phyloP scores from a whole-genome alignment of 2,797 vertebrate species.

The Carcharodon carcharias region DNA sequence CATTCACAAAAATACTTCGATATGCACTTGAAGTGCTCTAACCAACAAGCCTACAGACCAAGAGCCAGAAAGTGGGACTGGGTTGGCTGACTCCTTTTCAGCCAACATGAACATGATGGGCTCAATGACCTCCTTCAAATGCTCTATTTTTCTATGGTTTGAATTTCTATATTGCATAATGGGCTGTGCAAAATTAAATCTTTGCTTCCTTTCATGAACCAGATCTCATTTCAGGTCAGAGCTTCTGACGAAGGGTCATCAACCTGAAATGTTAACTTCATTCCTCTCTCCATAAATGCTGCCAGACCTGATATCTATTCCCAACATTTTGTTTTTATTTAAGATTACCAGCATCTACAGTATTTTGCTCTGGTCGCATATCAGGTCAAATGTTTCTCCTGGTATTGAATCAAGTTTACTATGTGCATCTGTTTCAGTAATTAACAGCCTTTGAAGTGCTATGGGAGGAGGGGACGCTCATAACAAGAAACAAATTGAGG shows the following conservation, averaged over 20 bases:
- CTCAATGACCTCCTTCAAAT: no score
- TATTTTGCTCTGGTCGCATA: not conserved
- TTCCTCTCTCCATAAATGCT: not conserved
- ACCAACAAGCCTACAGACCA: no score
- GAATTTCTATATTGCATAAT: not conserved
- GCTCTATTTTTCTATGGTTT: no score
- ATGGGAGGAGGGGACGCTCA: not conserved
- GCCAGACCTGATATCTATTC: not conserved
- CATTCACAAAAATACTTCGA: no score
- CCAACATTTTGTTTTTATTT: not conserved
- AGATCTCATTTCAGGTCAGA: not conserved
- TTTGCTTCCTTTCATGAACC: not conserved
- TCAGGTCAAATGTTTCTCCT: not conserved
- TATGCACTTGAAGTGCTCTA: no score
- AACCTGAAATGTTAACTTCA: no score
- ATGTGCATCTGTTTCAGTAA: not conserved
- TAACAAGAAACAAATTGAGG: conserved; percentile 32
- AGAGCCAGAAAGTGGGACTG: no score
- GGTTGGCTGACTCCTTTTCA: no score
- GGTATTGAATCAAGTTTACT: not conserved
- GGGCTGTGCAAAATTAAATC: not conserved
- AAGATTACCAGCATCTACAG: no score
- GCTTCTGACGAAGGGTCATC: not conserved
- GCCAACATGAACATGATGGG: no score
- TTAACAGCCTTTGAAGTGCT: not conserved